Evolutionary conservation across 2,113 vertebrate genomes (phyloP).

Genomic region (Pycnonotus jocosus): DNA sequence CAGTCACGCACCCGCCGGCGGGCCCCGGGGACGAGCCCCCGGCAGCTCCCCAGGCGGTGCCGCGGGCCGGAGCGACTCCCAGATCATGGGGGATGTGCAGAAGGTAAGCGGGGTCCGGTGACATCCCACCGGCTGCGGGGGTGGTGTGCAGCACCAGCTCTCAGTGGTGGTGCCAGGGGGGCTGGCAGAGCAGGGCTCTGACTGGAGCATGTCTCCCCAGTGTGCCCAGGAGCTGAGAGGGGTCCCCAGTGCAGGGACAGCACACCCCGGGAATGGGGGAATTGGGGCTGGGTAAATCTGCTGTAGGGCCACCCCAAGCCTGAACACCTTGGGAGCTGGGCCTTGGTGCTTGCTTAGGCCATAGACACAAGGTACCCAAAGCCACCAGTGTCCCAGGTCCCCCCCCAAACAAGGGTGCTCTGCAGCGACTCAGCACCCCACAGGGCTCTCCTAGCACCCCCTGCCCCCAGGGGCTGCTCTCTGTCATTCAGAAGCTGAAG

Average conservation of each 20-base stretch:
- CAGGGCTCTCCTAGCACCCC: neutral
- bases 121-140: neutral
- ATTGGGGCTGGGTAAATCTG: neutral
- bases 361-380: neutral
- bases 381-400: neutral
- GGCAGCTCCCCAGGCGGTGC: neutral
- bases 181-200: neutral
- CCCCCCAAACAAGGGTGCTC: neutral
- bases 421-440: accelerated
- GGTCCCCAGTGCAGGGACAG: neutral
- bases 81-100: constrained; percentile 83
- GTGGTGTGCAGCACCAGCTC: neutral
- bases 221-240: neutral
- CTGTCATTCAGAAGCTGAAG: constrained; percentile 83
- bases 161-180: accelerated
- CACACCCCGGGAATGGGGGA: accelerated
- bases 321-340: neutral
- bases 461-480: constrained; percentile 79
- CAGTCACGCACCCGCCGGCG: neutral
- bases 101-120: constrained; percentile 66
- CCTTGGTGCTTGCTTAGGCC: neutral
- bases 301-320: accelerated
- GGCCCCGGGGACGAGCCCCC: neutral
- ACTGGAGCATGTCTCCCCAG: neutral
- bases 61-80: constrained; percentile 38